Evolutionary conservation across 2,797 vertebrate species (phyloP).

Genomic region (Hapalemur alaotrensis): DNA sequence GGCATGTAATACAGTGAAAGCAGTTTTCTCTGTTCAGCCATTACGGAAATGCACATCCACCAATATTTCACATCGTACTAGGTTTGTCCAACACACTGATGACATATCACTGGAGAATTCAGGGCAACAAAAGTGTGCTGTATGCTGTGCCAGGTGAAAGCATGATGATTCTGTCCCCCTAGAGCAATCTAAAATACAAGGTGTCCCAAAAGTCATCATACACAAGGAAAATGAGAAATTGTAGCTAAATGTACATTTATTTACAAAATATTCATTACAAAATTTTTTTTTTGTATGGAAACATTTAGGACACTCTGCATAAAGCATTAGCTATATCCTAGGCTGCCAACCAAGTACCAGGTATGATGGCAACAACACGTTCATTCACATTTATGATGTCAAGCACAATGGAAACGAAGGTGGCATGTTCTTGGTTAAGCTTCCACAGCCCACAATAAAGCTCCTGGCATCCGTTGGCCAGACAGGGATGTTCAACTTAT

Average conservation of each 20-base stretch:
- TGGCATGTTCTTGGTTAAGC: neutral
- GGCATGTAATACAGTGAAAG: neutral
- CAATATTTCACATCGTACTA: neutral
- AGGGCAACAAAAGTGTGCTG: neutral
- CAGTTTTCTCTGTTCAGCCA: neutral
- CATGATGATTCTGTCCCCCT: neutral
- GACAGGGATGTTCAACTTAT: neutral
- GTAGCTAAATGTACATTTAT: too few relatives aligned
- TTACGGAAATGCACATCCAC: neutral
- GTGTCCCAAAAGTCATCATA: too few relatives aligned
- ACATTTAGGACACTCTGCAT: too few relatives aligned
- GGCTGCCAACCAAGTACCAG: neutral
- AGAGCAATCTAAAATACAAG: neutral
- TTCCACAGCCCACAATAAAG: neutral
- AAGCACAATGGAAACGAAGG: neutral
- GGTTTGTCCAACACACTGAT: neutral
- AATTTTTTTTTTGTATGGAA: too few relatives aligned
- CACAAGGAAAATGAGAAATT: too few relatives aligned
- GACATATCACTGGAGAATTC: neutral
- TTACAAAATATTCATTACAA: too few relatives aligned
- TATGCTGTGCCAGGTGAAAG: neutral
- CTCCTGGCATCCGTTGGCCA: neutral
- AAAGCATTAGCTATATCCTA: neutral
- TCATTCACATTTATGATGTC: neutral
- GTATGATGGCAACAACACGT: neutral